Evolutionary conservation across 2,888 invertebrate genomes (phyloP).

Genomic region (Nephrotoma guestfalica): DNA sequence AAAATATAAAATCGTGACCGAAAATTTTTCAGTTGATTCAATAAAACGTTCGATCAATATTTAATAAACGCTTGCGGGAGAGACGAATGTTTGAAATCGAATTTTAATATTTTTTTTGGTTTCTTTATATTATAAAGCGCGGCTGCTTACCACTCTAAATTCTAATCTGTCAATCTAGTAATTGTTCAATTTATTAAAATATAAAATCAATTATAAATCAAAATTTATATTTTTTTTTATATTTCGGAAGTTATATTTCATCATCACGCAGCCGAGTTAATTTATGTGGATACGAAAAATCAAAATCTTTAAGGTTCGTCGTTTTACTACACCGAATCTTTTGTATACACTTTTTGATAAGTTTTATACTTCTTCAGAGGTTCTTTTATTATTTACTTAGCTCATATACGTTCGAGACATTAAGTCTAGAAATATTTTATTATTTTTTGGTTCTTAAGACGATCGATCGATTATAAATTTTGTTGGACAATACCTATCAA

Average conservation of each 20-base stretch:
- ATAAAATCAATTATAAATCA: neutral
- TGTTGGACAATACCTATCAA: neutral
- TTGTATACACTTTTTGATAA: neutral
- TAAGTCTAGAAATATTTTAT: neutral
- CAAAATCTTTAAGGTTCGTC: neutral
- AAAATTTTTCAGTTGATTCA: neutral
- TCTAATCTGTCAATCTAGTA: neutral
- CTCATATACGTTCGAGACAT: neutral
- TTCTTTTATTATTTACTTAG: neutral
- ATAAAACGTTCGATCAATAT: neutral
- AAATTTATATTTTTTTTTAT: neutral
- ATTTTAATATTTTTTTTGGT: neutral
- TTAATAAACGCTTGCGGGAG: neutral
- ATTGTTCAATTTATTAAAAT: neutral
- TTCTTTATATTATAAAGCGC: neutral
- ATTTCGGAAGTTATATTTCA: neutral
- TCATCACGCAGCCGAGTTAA: neutral
- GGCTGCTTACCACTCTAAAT: neutral
- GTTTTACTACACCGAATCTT: neutral
- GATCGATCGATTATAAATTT: neutral
- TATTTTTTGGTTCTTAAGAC: neutral
- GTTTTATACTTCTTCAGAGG: neutral
- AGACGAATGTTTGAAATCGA: neutral
- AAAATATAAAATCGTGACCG: neutral
- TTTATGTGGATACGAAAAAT: neutral